Percentiles rank a stretch among this genome's conserved stretches.
Evolutionary conservation across 2,113 vertebrate species (phyloP).

Genomic region (Brienomyrus brachyistius): DNA sequence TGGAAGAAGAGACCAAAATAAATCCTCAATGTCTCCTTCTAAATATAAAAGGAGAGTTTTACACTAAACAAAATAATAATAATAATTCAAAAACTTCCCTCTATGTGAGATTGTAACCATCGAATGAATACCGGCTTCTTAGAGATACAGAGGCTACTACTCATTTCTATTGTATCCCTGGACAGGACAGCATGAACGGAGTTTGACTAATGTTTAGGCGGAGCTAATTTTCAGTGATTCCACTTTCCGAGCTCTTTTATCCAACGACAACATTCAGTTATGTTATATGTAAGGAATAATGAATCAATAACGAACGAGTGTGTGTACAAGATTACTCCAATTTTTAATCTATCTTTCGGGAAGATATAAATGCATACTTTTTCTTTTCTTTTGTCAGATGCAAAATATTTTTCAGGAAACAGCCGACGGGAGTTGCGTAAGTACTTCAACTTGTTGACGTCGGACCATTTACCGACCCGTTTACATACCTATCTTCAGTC

Average conservation of each 20-base stretch:
- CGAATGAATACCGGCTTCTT: neutral
- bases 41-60: neutral
- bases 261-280: neutral
- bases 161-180: neutral
- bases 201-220: neutral
- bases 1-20: neutral
- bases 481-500: slow-evolving; percentile 61
- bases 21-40: neutral
- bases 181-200: neutral
- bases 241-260: neutral
- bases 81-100: neutral
- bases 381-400: neutral
- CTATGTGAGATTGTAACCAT: neutral
- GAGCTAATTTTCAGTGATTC: neutral
- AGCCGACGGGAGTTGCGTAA: slow-evolving; percentile 21
- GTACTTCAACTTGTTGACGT: too few species aligned
- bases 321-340: neutral
- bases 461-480: neutral
- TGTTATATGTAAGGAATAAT: neutral
- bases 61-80: neutral
- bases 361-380: neutral
- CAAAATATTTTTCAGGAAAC: neutral
- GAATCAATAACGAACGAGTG: neutral
- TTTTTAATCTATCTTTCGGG: neutral
- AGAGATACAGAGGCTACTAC: neutral